Evolutionary conservation across 2,113 vertebrate species (phyloP).

Genomic region (Petromus typicus): DNA sequence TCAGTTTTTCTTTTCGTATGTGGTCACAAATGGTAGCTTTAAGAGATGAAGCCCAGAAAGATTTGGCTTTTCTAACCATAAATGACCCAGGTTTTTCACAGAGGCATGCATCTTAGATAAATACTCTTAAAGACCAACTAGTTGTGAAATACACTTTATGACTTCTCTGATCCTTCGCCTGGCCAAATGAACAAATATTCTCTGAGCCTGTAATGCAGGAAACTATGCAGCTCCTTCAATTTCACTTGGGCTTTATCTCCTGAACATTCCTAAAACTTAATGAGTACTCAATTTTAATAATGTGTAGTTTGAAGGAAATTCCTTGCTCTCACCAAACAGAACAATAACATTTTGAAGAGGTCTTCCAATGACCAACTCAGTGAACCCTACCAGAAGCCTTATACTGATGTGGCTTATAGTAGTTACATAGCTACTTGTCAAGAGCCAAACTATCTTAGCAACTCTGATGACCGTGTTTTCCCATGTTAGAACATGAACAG

Average conservation of each 20-base stretch:
- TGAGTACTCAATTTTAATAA: not conserved
- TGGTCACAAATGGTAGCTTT: not conserved
- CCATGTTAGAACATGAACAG: slow-evolving; percentile 20
- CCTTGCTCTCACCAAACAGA: not conserved
- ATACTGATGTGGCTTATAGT: slow-evolving; percentile 8
- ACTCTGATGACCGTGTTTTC: slow-evolving; percentile 31
- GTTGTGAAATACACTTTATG: too few species aligned
- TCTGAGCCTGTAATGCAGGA: not conserved
- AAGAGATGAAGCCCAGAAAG: not conserved
- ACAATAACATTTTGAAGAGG: slow-evolving; percentile 55
- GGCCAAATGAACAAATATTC: too few species aligned
- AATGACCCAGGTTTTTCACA: not conserved
- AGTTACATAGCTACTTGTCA: slow-evolving; percentile 58
- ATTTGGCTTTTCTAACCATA: not conserved
- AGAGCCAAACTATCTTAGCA: slow-evolving; percentile 72
- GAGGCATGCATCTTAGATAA: not conserved
- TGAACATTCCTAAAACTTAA: not conserved
- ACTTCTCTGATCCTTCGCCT: not conserved
- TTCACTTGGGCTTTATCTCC: not conserved
- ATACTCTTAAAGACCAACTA: not conserved
- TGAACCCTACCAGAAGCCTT: slow-evolving; percentile 65
- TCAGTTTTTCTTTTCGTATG: not conserved
- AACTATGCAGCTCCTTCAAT: fast-evolving
- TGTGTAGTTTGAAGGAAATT: not conserved
- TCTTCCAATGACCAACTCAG: slow-evolving; percentile 65